Evolutionary conservation across 2,888 invertebrate genomes (phyloP).

Genomic region (Pseudococcus jackbeardsleyi): DNA sequence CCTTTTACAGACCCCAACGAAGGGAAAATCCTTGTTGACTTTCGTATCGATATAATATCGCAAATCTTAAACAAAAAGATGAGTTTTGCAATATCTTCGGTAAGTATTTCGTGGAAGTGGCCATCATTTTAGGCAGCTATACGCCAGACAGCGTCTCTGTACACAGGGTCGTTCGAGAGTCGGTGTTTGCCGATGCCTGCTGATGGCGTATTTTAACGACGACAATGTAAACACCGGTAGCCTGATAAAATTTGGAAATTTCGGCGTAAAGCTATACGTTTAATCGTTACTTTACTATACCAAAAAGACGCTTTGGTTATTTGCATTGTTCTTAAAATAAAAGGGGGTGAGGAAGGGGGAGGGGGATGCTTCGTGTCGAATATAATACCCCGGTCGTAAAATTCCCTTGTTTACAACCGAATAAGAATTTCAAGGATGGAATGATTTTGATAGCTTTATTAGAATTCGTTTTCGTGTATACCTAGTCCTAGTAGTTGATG

Average conservation of each 20-base stretch:
- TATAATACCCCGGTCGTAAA: not conserved
- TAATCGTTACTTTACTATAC: not conserved
- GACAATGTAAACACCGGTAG: slow-evolving; percentile 35
- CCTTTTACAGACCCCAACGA: not conserved
- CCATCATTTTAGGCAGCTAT: not conserved
- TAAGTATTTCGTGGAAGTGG: slow-evolving; percentile 20
- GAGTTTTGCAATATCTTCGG: not conserved
- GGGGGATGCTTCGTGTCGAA: not conserved
- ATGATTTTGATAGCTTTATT: slow-evolving; percentile 44
- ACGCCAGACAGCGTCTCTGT: not conserved
- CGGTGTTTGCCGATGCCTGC: not conserved
- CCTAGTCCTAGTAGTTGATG: not conserved
- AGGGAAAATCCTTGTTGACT: slow-evolving; percentile 6
- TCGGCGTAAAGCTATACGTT: slow-evolving; percentile 9
- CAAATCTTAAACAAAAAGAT: not conserved
- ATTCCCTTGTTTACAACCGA: slow-evolving; percentile 21
- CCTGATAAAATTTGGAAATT: slow-evolving; percentile 22
- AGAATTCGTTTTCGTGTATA: slow-evolving; percentile 1
- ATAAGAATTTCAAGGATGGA: slow-evolving; percentile 13
- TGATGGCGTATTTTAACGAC: slow-evolving; percentile 13
- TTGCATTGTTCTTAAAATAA: not conserved
- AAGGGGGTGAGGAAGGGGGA: not conserved
- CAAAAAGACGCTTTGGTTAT: slow-evolving; percentile 29
- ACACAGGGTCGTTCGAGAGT: not conserved
- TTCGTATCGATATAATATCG: slow-evolving; percentile 24